A percentile compares a stretch with the other conserved stretches of the same genome.
Evolutionary conservation across 2,113 vertebrate genomes (phyloP).

Genomic region (human): GRCh38 chr4:172026001-172026500

Average conservation of each 20-base stretch:
- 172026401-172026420: not conserved
- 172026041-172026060: not conserved
- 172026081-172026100: not conserved
- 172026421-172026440: not conserved
- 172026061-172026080: not conserved
- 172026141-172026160: not conserved
- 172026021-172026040: slow-evolving; percentile 22
- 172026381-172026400: not conserved
- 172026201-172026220: not conserved
- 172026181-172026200: not conserved
- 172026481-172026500: not conserved
- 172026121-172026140: not conserved
- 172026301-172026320: not conserved
- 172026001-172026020: slow-evolving; percentile 8
- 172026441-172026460: not conserved
- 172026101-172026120: not conserved
- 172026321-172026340: not conserved
- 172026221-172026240: not conserved
- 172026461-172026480: not conserved
- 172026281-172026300: not conserved
- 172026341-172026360: not conserved
- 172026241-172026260: not conserved
- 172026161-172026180: not conserved
- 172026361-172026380: not conserved
- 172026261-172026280: not conserved